Base-by-base conservation (phyloP, 2,113 vertebrate genomes). In the Lycaon pictus region DNA sequence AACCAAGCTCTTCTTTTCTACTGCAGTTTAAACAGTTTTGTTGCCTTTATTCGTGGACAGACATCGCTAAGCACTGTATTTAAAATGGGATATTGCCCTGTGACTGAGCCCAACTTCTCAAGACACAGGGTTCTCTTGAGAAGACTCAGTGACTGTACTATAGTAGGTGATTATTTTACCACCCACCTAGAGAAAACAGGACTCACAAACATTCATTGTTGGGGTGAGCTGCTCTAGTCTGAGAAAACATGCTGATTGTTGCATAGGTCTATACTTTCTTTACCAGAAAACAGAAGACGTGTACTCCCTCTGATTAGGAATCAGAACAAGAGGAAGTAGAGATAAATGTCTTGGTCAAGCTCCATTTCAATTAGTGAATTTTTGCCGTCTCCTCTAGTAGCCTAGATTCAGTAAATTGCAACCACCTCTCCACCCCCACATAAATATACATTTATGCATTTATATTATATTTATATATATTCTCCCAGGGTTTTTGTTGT, bases 161-260 rank as follows among this genome's bases (percentile, higher is more conserved):
- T 95, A 82, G 74, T 96, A 95, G 90, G 65, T 65, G 88, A 90
- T 96, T 96, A 92, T 93, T 95, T 90, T 63, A 97, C 97, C 99
- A 98, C 98, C 97, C 89, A 97, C 97, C 97, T 95, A 96, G 96
- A 98, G 95, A 97, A 98, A 98, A 93, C 92, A 85, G 72, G 58
- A 96, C 79, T 95, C 96, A 97, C 97, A 98, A 98, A 97, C 23
- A 79, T 35, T 93, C 89, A 94, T 97, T 97, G 95, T 96, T 98
- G 94, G 60, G 51, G 74, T 94, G 89, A 91, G 83, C 95, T 67
- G 22, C 79, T 88, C 58, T 88, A 67, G 62, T 88, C 72, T 87
- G 71, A 97, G 88, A 92, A 96, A 97, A 89, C 86, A 81, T 81
- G 20, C 86, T 93, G 48, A 88, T 87, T 96, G 58, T 83, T 88